Percentiles rank a stretch among this genome's conserved stretches.
Evolutionary conservation across 2,888 invertebrate species (phyloP).

Genomic region (Epicampocera succincta): DNA sequence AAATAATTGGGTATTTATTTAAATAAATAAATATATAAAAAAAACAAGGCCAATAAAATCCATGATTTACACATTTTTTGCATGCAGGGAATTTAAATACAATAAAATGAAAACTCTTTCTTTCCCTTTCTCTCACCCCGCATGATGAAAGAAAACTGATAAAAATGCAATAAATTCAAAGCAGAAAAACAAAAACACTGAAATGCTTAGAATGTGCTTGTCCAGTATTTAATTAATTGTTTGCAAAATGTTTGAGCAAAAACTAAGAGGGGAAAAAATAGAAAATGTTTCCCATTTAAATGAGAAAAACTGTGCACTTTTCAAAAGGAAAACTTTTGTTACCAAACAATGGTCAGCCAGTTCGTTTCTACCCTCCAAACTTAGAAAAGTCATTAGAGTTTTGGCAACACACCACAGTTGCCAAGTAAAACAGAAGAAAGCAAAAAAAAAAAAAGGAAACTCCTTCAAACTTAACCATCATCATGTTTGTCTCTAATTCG

Average conservation of each 20-base stretch:
- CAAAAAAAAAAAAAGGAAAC: background rate
- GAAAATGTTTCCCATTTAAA: slow-evolving; percentile 15
- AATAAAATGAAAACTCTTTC: slow-evolving; percentile 31
- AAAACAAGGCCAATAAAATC: slow-evolving; percentile 54
- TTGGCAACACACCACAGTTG: slow-evolving; percentile 22
- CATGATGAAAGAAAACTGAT: slow-evolving; percentile 40
- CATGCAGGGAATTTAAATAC: slow-evolving; percentile 52
- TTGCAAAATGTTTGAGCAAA: slow-evolving; percentile 13
- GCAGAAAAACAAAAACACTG: background rate
- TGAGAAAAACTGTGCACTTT: slow-evolving; percentile 34
- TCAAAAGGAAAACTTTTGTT: slow-evolving; percentile 44
- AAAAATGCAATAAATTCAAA: slow-evolving; percentile 21
- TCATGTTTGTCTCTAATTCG: background rate
- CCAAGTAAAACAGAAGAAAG: background rate
- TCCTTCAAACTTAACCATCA: slow-evolving; percentile 35
- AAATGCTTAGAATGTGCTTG: slow-evolving; percentile 9
- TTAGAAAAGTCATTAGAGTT: slow-evolving; percentile 52
- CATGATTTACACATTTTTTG: slow-evolving; percentile 62
- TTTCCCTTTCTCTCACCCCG: background rate
- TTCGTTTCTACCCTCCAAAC: slow-evolving; percentile 8
- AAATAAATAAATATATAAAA: slow-evolving; percentile 29
- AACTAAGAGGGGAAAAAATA: background rate
- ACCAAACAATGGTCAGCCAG: slow-evolving; percentile 42
- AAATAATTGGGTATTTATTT: slow-evolving; percentile 53
- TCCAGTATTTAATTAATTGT: slow-evolving; percentile 53